Conservation (phyloP, 2,113 vertebrate species). For the Marmota monax region DNA sequence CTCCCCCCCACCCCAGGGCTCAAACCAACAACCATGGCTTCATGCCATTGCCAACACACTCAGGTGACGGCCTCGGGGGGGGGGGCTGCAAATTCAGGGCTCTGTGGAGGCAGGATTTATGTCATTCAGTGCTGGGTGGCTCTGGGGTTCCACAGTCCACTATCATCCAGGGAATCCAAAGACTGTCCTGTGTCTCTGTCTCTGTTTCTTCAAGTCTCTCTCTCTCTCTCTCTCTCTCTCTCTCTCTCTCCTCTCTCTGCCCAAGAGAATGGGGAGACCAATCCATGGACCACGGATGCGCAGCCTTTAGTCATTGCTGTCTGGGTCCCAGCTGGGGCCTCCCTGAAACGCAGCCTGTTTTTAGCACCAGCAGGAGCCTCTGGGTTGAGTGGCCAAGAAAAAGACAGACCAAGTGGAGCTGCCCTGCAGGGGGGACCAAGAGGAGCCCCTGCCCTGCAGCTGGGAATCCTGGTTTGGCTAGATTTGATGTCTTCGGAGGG, state of each 20-base stretch:
- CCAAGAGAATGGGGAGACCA: too few species aligned
- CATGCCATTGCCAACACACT: accelerated
- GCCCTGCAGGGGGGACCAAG: neutral
- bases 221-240: too few species aligned
- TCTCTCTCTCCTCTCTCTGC: too few species aligned
- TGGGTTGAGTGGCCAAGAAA: conserved; percentile 20
- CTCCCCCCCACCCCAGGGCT: neutral
- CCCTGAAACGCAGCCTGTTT: conserved; percentile 66
- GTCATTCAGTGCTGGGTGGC: neutral
- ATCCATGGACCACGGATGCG: too few species aligned
- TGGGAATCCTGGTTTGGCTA: neutral
- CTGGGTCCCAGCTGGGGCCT: neutral
- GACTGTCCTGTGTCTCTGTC: too few species aligned
- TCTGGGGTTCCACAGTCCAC: neutral
- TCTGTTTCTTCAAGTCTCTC: too few species aligned
- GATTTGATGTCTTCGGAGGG: neutral
- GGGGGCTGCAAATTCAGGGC: neutral
- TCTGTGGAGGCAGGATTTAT: neutral
- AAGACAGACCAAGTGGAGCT: neutral
- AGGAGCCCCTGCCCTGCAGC: neutral
- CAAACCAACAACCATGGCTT: neutral
- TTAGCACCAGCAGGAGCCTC: conserved; percentile 55
- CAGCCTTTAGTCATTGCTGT: neutral
- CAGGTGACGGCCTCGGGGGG: accelerated
- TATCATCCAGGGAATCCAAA: too few species aligned